phyloP scores from a whole-genome alignment of 2,888 invertebrate species.

The Drosophila neonasuta region DNA sequence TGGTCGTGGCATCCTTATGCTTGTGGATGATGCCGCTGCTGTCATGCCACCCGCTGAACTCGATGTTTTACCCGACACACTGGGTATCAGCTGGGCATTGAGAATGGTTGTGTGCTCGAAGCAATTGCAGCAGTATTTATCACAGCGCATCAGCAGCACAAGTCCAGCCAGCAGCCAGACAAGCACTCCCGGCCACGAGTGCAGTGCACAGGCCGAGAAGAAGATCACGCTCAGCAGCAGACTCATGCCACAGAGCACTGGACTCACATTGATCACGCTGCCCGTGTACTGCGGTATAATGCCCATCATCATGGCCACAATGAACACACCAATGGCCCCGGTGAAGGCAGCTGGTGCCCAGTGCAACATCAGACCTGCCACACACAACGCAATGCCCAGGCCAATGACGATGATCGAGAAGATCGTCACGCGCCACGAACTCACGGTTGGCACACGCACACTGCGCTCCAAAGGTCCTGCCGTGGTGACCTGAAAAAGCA shows the following conservation, averaged over 20 bases:
- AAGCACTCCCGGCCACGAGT: constrained; percentile 81
- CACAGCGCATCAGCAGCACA: constrained; percentile 79
- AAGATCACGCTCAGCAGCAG: constrained; percentile 76
- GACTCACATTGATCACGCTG: constrained; percentile 79
- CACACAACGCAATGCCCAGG: constrained; percentile 75
- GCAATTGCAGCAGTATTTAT: constrained; percentile 81
- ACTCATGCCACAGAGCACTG: constrained; percentile 77
- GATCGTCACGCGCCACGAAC: constrained; percentile 81
- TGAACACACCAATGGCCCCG: constrained; percentile 78
- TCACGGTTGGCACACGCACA: constrained; percentile 80
- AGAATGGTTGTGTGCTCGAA: constrained; percentile 76
- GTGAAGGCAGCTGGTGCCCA: constrained; percentile 78
- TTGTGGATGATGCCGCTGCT: constrained; percentile 66
- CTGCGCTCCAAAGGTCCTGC: constrained; percentile 81
- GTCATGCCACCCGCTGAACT: constrained; percentile 5
- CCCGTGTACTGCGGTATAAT: constrained; percentile 81
- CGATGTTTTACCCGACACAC: constrained; percentile 79
- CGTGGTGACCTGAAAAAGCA: constrained; percentile 78
- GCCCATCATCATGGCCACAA: constrained; percentile 80
- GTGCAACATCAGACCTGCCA: constrained; percentile 73
- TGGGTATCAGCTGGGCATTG: constrained; percentile 80
- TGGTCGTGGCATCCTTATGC: constrained; percentile 80
- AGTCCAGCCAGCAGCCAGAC: constrained; percentile 80
- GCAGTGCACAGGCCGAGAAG: constrained; percentile 77
- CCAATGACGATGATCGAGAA: constrained; percentile 78